Percentiles rank a stretch among this genome's conserved stretches.
These are phyloP conservation scores for Drosophila triauraria DNA, from an alignment of 1,140 invertebrate species.

Conservation along the genomic window DNA sequence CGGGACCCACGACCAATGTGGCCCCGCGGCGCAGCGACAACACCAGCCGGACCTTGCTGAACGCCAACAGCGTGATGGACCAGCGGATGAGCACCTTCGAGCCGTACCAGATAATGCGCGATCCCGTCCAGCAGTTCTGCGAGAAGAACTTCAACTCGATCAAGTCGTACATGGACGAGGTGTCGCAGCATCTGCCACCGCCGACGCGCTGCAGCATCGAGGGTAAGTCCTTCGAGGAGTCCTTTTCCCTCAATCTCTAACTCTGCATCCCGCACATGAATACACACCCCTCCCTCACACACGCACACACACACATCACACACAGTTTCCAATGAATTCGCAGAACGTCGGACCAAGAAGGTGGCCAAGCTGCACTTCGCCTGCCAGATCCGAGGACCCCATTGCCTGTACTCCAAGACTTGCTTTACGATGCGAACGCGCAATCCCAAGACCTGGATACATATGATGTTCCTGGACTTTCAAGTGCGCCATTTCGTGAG, in stretches of 20 bases:
- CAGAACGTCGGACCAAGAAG: constrained; percentile 93
- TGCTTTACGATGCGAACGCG: constrained; percentile 95
- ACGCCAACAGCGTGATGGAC: constrained; percentile 87
- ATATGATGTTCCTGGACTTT: constrained; percentile 97
- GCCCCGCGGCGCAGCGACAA: constrained; percentile 89
- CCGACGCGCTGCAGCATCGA: constrained; percentile 96
- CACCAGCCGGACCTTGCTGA: constrained; percentile 90
- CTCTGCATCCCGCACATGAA: constrained; percentile 30
- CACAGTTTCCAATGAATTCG: constrained; percentile 85
- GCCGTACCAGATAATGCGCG: constrained; percentile 92
- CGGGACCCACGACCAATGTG: constrained; percentile 87
- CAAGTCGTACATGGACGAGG: constrained; percentile 94
- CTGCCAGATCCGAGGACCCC: constrained; percentile 93
- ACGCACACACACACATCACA: constrained; percentile 52
- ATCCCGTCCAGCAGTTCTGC: constrained; percentile 97
- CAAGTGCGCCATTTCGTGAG: constrained; percentile 87
- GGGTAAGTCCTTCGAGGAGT: constrained; percentile 86
- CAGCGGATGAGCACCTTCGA: constrained; percentile 94
- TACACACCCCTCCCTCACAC: constrained; percentile 10
- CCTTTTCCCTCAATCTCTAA: constrained; percentile 25
- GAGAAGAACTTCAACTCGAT: constrained; percentile 97
- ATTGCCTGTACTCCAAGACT: constrained; percentile 95
- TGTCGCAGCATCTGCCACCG: constrained; percentile 93
- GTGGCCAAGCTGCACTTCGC: constrained; percentile 95
- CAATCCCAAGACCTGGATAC: constrained; percentile 95